Conservation (phyloP, 2,113 vertebrate species). For the Gopherus evgoodei region DNA sequence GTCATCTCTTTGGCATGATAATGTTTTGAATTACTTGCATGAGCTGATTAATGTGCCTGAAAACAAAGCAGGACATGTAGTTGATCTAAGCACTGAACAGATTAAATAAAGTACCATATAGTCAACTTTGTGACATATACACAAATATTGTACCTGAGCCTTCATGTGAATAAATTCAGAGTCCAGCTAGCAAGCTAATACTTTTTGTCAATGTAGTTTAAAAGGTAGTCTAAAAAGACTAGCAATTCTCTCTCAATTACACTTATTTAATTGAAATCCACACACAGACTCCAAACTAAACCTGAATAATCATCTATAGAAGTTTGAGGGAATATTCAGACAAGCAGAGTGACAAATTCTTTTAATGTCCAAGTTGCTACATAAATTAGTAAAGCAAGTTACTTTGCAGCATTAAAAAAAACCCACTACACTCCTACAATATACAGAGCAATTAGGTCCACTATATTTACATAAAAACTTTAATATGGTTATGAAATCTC, state of each 20-base stretch:
- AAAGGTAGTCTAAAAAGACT: background rate
- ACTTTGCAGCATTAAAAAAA: background rate
- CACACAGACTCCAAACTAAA: background rate
- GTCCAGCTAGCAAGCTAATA: background rate
- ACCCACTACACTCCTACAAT: background rate
- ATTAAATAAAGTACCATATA: background rate
- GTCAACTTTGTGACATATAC: background rate
- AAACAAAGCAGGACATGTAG: background rate
- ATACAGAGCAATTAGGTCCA: background rate
- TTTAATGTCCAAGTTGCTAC: background rate
- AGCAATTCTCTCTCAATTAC: background rate
- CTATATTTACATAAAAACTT: background rate
- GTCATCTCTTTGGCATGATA: background rate
- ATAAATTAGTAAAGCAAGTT: conserved; percentile 3
- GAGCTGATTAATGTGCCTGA: background rate
- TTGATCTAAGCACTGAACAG: background rate
- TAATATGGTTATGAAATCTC: background rate
- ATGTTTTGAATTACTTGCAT: background rate
- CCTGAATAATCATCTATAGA: background rate
- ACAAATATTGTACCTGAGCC: background rate
- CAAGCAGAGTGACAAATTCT: background rate
- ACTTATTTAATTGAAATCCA: background rate
- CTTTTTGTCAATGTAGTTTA: conserved; percentile 6
- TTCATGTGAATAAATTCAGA: background rate
- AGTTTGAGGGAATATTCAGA: background rate